Conservation (phyloP, 2,888 invertebrate species). For the Ennomos quercinarius region DNA sequence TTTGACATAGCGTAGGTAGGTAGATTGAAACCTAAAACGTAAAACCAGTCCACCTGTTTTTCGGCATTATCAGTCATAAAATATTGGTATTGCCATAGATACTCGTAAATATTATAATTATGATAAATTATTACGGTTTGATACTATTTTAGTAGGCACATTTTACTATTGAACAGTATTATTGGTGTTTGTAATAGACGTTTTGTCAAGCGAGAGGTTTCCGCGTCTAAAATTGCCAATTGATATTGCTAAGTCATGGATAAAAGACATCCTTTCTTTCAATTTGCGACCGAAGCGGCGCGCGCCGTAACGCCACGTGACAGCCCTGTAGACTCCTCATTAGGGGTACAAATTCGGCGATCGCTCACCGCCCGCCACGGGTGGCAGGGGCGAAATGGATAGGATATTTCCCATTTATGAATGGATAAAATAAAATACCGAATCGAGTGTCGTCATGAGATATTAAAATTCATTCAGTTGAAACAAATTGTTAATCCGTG, state of each 20-base stretch:
- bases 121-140: no score
- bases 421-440: constrained; percentile 5
- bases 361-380: constrained; percentile 40
- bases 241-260: constrained; percentile 18
- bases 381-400: constrained; percentile 16
- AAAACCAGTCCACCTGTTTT: no score
- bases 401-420: constrained; percentile 24
- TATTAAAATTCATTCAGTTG: background rate
- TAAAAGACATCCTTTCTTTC: constrained; percentile 40
- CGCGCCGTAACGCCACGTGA: constrained; percentile 29
- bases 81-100: no score
- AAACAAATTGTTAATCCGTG: no score
- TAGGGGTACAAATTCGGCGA: constrained; percentile 49
- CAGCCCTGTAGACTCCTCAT: constrained; percentile 45
- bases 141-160: no score
- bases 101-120: no score
- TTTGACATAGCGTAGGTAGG: no score
- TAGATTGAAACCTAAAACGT: no score
- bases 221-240: constrained; percentile 32
- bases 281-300: constrained; percentile 38
- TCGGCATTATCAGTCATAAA: no score
- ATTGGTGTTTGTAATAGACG: no score
- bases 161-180: no score
- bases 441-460: background rate
- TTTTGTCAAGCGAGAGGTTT: constrained; percentile 23